phyloP scores from a whole-genome alignment of 2,888 invertebrate species.

The Lydus trimaculatus region DNA sequence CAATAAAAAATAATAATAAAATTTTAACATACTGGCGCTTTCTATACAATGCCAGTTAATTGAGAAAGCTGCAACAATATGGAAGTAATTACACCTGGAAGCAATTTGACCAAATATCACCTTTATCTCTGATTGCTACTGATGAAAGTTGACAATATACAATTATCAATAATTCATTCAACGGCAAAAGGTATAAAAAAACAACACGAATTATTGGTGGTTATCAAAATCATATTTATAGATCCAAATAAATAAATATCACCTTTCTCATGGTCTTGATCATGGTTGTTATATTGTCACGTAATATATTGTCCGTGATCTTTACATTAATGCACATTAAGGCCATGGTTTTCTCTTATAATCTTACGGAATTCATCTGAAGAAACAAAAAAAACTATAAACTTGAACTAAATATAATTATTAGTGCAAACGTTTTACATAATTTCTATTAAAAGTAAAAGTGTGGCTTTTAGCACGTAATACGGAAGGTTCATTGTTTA shows the following conservation, averaged over 20 bases:
- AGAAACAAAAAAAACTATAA: neutral
- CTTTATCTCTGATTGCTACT: neutral
- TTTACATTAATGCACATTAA: neutral
- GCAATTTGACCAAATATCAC: conserved; percentile 12
- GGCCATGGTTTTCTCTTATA: neutral
- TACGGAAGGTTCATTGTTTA: neutral
- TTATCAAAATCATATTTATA: neutral
- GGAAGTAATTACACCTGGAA: conserved; percentile 21
- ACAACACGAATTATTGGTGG: too few relatives aligned
- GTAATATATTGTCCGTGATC: neutral
- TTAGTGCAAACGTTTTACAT: neutral
- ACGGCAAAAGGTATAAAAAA: too few relatives aligned
- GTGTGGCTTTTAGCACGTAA: neutral
- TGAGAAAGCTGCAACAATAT: conserved; percentile 19
- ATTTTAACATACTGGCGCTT: conserved; percentile 13
- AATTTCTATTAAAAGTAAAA: neutral
- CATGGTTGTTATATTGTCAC: neutral
- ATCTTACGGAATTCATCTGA: neutral
- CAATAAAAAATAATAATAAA: conserved; percentile 6
- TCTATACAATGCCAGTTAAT: conserved; percentile 19
- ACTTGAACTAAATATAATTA: neutral
- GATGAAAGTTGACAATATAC: neutral
- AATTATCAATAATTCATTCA: neutral
- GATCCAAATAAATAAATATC: neutral
- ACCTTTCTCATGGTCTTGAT: neutral